Evolutionary conservation across 2,113 vertebrate genomes (phyloP).

Genomic region (Alexandromys fortis): DNA sequence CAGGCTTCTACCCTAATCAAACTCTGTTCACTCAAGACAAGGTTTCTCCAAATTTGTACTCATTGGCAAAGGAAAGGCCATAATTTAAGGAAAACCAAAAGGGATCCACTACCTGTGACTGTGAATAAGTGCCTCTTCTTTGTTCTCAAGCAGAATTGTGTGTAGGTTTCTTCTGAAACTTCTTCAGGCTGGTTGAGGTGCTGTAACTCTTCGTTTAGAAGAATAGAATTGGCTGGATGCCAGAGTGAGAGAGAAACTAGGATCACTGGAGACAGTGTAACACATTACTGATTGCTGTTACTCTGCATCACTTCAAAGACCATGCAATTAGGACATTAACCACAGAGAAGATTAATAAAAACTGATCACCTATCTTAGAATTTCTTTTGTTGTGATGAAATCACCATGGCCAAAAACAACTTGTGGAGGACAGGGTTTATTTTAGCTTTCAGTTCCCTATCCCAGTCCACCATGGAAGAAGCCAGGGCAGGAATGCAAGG

Average conservation of each 20-base stretch:
- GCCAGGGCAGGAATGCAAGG: not conserved
- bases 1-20: not conserved
- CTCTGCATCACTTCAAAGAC: not conserved
- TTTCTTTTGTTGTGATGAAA: not conserved
- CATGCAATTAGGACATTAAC: not conserved
- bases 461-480: not conserved
- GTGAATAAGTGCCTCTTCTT: not conserved
- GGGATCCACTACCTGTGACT: not conserved
- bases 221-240: not conserved
- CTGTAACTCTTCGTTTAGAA: not conserved
- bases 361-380: not conserved
- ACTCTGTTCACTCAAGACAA: not conserved
- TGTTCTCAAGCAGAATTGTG: not conserved
- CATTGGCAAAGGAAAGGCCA: not conserved
- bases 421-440: not conserved
- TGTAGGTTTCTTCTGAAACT: not conserved
- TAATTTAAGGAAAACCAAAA: not conserved
- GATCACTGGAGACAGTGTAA: not conserved
- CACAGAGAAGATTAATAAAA: not conserved
- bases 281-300: not conserved
- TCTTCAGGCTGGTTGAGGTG: not conserved
- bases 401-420: not conserved
- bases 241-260: not conserved
- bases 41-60: not conserved
- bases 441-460: not conserved